phyloP scores from a whole-genome alignment of 23 tunicate genomes.

The Corella eumyota region DNA sequence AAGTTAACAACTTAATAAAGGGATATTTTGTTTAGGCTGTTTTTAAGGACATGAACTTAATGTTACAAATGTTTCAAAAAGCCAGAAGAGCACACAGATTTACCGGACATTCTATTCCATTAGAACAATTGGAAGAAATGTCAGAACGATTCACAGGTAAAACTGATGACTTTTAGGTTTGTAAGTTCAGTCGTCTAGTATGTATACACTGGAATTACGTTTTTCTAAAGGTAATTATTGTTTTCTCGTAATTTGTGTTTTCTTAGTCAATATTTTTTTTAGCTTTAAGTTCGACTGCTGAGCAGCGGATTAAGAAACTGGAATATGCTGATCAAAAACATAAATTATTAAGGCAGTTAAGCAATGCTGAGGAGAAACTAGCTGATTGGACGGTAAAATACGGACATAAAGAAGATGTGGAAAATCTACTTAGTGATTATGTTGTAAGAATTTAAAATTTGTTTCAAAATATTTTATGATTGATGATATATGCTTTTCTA shows the following conservation, averaged over 20 bases:
- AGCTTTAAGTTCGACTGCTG: constrained; percentile 27
- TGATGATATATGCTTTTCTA: no score
- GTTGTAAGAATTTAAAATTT: constrained; percentile 15
- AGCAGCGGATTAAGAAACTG: constrained; percentile 24
- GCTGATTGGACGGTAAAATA: constrained; percentile 36
- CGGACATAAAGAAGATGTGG: constrained; percentile 28
- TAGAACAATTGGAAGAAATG: constrained; percentile 76
- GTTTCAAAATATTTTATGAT: no score
- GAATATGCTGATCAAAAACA: constrained; percentile 36
- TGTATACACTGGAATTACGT: neutral
- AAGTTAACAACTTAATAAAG: neutral
- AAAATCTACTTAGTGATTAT: constrained; percentile 31
- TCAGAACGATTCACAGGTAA: constrained; percentile 56
- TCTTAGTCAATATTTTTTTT: no score
- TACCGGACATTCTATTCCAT: constrained; percentile 66
- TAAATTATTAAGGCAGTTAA: constrained; percentile 16
- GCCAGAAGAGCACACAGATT: constrained; percentile 34
- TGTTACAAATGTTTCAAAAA: constrained; percentile 53
- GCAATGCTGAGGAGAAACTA: constrained; percentile 33
- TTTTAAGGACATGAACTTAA: constrained; percentile 63
- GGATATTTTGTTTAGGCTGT: constrained; percentile 19
- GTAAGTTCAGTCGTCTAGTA: neutral
- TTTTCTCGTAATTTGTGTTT: no score
- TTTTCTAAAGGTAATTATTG: no score
- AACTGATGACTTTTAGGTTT: neutral